phyloP scores from a whole-genome alignment of 2,113 vertebrate species.

The Cinclus cinclus region DNA sequence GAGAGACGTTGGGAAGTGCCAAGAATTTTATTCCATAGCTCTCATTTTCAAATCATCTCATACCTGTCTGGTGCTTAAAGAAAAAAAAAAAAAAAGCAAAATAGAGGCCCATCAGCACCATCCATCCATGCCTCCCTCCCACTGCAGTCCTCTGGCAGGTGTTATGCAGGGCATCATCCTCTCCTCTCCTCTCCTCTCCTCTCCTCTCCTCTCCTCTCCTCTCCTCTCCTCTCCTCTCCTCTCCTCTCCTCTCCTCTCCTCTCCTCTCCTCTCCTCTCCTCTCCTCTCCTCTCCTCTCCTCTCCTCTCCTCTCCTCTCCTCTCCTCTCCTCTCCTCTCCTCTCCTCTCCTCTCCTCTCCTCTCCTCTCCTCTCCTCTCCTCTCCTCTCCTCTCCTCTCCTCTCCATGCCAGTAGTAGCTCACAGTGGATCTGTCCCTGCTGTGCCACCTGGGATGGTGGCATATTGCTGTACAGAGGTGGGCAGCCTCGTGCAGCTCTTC shows the following conservation, averaged over 20 bases:
- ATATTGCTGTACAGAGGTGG: fast-evolving
- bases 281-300: not conserved
- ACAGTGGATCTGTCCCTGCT: not conserved
- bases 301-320: not conserved
- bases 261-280: not conserved
- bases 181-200: fast-evolving
- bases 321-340: not conserved
- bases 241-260: not conserved
- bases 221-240: not conserved
- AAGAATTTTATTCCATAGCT: not conserved
- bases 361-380: not conserved
- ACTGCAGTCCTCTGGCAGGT: not conserved
- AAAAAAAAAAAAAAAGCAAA: not conserved
- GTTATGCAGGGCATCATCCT: not conserved
- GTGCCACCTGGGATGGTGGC: not conserved
- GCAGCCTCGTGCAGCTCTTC: not conserved
- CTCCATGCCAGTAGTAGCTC: not conserved
- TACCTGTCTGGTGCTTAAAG: not conserved
- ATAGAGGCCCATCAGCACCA: not conserved
- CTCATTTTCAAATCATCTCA: not conserved
- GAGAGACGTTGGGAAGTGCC: not conserved
- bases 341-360: not conserved
- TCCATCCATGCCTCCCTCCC: not conserved
- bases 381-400: not conserved
- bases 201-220: not conserved